Evolutionary conservation across 2,888 invertebrate genomes (phyloP), one percentile per base, ranked within the genome.

Genomic region (Apoda limacodes): DNA sequence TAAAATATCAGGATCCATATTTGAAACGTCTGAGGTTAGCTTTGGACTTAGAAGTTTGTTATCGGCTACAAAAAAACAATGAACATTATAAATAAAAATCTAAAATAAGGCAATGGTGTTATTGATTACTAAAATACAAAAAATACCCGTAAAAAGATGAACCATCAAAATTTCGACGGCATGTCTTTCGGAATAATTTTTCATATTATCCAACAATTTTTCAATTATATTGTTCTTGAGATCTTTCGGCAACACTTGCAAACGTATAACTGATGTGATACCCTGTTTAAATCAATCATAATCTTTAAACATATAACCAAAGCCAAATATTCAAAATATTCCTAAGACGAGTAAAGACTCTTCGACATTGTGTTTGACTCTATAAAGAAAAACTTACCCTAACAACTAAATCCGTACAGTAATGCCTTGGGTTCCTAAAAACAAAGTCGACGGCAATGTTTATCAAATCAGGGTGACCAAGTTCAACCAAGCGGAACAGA

Each of bases 1-100:
- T 0, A 80, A 51, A 0, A 78, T 58, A 30, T 80, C 80, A 0
- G 80, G 80, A 9, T 80, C 80, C 80, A 80, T 80, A 42, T 78
- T 74, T 1, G 78, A 78, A 0, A 71, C 75, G 44, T 80, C 75
- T 0, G 64, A 52, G 0, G 71, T 61, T 2, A 69, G 45, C 35
- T 70, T 71, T 1, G 78, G 75, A 21, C 65, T 72, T 6, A 75
- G 44, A 0, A 75, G 60, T 44, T 66, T 76, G 50, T 53, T 71
- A 52, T 78, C 74, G 1, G 70, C 78, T 78, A 56, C n/a, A 52
- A 49, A 28, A 32, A 22, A 14, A 32, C 12, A n/a, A n/a, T n/a
- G n/a, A n/a, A n/a, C n/a, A n/a, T n/a, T n/a, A n/a, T n/a, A n/a
- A n/a, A n/a, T n/a, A n/a, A n/a, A n/a, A n/a, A n/a, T n/a, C n/a